Evolutionary conservation across 2,797 vertebrate species (phyloP).

Genomic region (Crocodylus rhombifer): DNA sequence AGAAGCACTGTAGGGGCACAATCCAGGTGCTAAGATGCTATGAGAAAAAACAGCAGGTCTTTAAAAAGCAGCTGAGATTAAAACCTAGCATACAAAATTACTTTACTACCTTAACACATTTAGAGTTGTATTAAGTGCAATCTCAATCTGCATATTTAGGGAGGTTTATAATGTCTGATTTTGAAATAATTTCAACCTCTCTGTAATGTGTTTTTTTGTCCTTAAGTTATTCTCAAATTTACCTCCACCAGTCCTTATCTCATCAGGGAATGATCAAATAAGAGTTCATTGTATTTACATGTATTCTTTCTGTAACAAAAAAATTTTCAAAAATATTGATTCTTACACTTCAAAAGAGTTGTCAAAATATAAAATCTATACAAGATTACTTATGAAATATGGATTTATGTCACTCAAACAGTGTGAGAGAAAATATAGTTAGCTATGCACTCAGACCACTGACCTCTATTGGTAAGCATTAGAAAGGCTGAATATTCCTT

Average conservation of each 20-base stretch:
- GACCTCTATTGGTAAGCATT: not conserved
- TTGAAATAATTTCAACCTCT: too few species aligned
- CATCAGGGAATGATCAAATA: not conserved
- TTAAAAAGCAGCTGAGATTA: not conserved
- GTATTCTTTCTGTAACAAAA: not conserved
- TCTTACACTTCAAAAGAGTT: not conserved
- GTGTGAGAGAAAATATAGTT: not conserved
- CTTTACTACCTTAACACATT: not conserved
- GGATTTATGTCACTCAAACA: constrained; percentile 29
- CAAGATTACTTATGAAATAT: not conserved
- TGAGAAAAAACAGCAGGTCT: not conserved
- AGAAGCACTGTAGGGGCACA: not conserved
- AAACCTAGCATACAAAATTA: too few species aligned
- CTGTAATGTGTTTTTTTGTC: not conserved
- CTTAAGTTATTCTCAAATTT: not conserved
- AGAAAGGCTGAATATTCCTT: not conserved
- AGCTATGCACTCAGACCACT: not conserved
- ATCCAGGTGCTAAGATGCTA: not conserved
- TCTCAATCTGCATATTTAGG: not conserved
- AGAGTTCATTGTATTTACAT: not conserved
- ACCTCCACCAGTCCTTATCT: not conserved
- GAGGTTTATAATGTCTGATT: not conserved
- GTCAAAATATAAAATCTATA: constrained; percentile 43
- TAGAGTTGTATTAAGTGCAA: not conserved
- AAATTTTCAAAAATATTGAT: not conserved